phyloP scores from a whole-genome alignment of 2,888 invertebrate species.

The Blera fallax region DNA sequence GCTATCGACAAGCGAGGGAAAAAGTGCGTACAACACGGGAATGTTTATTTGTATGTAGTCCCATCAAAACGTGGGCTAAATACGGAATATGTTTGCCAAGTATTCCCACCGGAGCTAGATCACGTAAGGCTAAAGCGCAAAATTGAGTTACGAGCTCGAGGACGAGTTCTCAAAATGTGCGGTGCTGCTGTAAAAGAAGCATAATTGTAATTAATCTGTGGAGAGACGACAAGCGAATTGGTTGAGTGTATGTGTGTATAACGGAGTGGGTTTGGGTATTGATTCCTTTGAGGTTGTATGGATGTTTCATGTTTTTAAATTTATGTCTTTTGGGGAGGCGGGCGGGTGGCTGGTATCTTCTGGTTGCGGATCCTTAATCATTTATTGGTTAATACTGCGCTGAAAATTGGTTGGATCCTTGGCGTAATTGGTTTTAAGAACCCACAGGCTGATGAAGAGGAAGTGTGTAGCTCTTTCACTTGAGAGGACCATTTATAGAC shows the following conservation, averaged over 20 bases:
- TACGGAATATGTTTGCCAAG: conserved; percentile 8
- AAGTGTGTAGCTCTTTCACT: too few relatives aligned
- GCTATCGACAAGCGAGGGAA: not conserved
- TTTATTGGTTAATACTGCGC: conserved; percentile 2
- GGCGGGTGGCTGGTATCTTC: too few relatives aligned
- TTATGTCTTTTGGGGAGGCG: not conserved
- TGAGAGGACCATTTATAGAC: too few relatives aligned
- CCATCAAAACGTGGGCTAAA: conserved; percentile 46
- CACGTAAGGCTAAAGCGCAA: conserved; percentile 52
- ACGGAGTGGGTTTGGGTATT: not conserved
- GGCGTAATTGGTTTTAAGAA: not conserved
- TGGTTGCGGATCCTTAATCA: not conserved
- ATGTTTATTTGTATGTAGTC: not conserved
- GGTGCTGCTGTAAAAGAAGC: conserved; percentile 27
- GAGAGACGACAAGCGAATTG: conserved; percentile 30
- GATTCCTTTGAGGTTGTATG: conserved; percentile 39
- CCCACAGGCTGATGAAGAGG: not conserved
- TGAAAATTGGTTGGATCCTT: not conserved
- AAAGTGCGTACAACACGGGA: conserved; percentile 16
- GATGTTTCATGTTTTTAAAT: conserved; percentile 16
- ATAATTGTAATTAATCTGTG: conserved; percentile 56
- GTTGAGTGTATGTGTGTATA: not conserved
- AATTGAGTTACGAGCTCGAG: conserved; percentile 53
- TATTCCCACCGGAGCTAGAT: conserved; percentile 42
- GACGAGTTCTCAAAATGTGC: conserved; percentile 26